A percentile compares a stretch with the other conserved stretches of the same genome.
These are phyloP conservation scores for Aphodius sticticus DNA, from an alignment of 2,888 invertebrate species.

Conservation along the genomic window DNA sequence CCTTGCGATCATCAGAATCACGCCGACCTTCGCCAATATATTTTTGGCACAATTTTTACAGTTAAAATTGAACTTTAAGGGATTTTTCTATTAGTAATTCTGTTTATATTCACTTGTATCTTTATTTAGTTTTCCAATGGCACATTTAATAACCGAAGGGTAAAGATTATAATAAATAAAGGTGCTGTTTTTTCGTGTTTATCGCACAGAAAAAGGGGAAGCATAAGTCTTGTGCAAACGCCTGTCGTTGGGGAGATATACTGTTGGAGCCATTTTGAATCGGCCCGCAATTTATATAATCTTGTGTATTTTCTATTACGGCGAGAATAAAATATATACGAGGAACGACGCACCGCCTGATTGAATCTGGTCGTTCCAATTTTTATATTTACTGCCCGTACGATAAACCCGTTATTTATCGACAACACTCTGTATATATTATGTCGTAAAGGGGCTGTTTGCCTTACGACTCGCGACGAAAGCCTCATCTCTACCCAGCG, in stretches of 20 bases:
- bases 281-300: constrained; percentile 34
- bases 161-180: neutral
- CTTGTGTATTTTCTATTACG: constrained; percentile 25
- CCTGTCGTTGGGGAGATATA: constrained; percentile 33
- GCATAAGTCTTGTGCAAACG: constrained; percentile 35
- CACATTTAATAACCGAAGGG: neutral
- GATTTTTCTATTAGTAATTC: neutral
- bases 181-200: constrained; percentile 31
- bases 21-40: constrained; percentile 22
- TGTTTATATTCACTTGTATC: no score
- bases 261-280: constrained; percentile 8
- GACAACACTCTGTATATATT: constrained; percentile 4
- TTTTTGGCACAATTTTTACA: neutral
- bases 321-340: constrained; percentile 5
- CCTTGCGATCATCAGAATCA: constrained; percentile 37
- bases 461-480: neutral
- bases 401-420: constrained; percentile 4
- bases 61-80: neutral
- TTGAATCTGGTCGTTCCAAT: constrained; percentile 4
- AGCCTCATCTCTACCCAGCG: neutral
- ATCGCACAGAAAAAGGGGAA: constrained; percentile 28
- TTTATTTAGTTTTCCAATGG: no score
- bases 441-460: neutral
- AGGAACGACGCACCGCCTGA: neutral
- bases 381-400: neutral